Conservation (phyloP, 2,888 invertebrate genomes). For the Aspidiotus destructor region DNA sequence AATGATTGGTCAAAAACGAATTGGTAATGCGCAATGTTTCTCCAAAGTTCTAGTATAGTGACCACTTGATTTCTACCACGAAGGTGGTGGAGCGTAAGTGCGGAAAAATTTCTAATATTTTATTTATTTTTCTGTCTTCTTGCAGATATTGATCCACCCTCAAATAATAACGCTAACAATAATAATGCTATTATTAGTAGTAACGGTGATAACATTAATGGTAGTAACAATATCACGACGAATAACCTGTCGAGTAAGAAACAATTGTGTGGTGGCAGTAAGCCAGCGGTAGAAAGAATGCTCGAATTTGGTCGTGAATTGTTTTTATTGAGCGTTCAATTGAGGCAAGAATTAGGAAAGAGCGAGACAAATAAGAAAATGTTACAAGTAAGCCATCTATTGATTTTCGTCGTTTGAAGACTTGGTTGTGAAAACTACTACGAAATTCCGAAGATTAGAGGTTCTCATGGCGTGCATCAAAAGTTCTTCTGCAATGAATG, state of each 20-base stretch:
- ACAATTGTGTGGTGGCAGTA: slow-evolving; percentile 57
- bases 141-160: slow-evolving; percentile 28
- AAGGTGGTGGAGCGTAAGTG: too few relatives aligned
- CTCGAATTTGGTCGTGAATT: slow-evolving; percentile 88
- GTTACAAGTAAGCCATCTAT: slow-evolving; percentile 61
- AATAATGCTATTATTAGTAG: not conserved
- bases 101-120: not conserved
- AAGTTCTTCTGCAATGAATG: too few relatives aligned
- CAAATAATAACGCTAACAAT: slow-evolving; percentile 6
- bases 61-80: too few relatives aligned
- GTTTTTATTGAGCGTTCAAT: slow-evolving; percentile 77
- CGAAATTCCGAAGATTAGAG: too few relatives aligned
- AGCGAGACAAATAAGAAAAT: slow-evolving; percentile 77
- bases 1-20: too few relatives aligned
- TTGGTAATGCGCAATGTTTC: too few relatives aligned
- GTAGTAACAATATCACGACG: slow-evolving; percentile 8
- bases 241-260: slow-evolving; percentile 37
- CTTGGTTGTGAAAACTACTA: too few relatives aligned
- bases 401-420: not conserved
- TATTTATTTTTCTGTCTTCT: not conserved
- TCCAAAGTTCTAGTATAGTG: too few relatives aligned
- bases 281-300: slow-evolving; percentile 83
- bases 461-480: too few relatives aligned
- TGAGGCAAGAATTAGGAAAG: slow-evolving; percentile 71
- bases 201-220: not conserved